Evolutionary conservation across 2,888 invertebrate species (phyloP).

Genomic region (Hoplodrina ambigua): DNA sequence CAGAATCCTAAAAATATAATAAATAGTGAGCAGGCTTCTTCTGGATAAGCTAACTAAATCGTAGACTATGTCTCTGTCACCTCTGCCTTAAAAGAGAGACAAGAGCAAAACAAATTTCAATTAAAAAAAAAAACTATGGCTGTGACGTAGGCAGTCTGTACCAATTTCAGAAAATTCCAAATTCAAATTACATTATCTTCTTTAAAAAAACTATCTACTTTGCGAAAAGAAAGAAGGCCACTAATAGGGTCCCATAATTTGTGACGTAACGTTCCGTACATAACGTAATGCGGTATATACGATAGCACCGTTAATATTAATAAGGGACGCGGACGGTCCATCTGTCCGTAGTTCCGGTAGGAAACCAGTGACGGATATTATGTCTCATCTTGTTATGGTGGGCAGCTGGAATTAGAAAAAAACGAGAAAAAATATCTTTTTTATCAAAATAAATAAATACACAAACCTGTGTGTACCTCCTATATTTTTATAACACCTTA

Average conservation of each 20-base stretch:
- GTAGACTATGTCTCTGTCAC: no score
- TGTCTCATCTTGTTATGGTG: slow-evolving; percentile 35
- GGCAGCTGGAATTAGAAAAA: slow-evolving; percentile 19
- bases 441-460: not conserved
- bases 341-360: slow-evolving; percentile 40
- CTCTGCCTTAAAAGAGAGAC: no score
- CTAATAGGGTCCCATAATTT: slow-evolving; percentile 44
- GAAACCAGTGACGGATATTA: slow-evolving; percentile 53
- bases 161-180: no score
- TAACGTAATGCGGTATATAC: slow-evolving; percentile 15
- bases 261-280: slow-evolving; percentile 25
- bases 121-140: not conserved
- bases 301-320: slow-evolving; percentile 56
- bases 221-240: not conserved
- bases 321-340: slow-evolving; percentile 34
- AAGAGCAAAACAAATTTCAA: no score
- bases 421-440: not conserved
- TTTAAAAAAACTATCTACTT: slow-evolving; percentile 1
- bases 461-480: no score
- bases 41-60: no score
- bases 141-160: no score
- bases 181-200: not conserved
- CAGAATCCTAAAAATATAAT: no score
- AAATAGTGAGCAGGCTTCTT: no score
- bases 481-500: no score